Conservation (phyloP, 2,113 vertebrate genomes). For the Ranitomeya variabilis region DNA sequence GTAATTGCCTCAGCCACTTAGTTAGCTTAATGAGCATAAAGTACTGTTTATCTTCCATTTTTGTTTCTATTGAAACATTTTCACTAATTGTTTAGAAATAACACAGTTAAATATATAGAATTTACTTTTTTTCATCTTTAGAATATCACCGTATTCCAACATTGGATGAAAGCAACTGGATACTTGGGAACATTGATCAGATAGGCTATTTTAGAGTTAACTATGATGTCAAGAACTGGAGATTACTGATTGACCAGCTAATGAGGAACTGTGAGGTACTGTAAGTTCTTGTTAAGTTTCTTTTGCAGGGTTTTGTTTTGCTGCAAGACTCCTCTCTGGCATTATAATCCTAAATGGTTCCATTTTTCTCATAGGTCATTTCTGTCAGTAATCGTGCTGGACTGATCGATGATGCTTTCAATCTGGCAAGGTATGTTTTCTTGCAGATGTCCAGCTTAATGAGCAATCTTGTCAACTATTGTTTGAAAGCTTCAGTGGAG, state of each 20-base stretch:
- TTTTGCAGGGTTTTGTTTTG: conserved; percentile 59
- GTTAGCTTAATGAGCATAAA: conserved; percentile 49
- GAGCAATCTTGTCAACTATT: conserved; percentile 16
- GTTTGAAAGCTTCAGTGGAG: conserved; percentile 33
- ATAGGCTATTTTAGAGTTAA: conserved; percentile 97
- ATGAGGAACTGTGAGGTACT: conserved; percentile 85
- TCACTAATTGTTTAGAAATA: conserved; percentile 41
- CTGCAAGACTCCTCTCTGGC: conserved; percentile 53
- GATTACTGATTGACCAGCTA: conserved; percentile 89
- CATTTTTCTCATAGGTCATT: conserved; percentile 79
- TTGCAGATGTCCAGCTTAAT: conserved; percentile 63
- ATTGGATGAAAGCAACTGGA: conserved; percentile 84
- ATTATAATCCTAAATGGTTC: conserved; percentile 66
- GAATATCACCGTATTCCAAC: conserved; percentile 83
- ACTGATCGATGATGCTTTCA: conserved; percentile 95
- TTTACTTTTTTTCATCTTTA: conserved; percentile 66
- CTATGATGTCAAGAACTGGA: conserved; percentile 97
- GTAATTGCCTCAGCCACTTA: conserved; percentile 46
- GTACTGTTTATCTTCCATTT: conserved; percentile 45
- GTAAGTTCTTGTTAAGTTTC: conserved; percentile 58
- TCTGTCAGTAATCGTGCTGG: conserved; percentile 94
- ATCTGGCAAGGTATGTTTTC: conserved; percentile 90
- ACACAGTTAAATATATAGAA: background rate
- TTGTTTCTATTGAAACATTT: conserved; percentile 23
- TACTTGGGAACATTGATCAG: conserved; percentile 96